Percentiles rank a stretch among this genome's conserved stretches.
phyloP scores from a whole-genome alignment of 1,140 invertebrate genomes.

The Drosophila ananassae region DNA sequence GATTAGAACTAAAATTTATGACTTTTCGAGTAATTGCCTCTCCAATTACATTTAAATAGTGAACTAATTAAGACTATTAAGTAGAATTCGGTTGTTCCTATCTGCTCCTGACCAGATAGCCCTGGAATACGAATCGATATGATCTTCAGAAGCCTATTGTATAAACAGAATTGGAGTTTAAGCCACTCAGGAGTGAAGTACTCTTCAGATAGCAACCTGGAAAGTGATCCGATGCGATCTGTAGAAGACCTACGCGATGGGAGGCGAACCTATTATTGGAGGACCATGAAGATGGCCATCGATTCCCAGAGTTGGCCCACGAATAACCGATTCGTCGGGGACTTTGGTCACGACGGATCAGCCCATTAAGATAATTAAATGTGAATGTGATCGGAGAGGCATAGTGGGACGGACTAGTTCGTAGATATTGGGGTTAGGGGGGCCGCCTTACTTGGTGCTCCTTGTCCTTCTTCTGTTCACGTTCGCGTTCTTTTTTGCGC shows the following conservation, averaged over 20 bases:
- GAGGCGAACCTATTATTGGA: neutral
- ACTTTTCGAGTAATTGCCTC: too few relatives aligned
- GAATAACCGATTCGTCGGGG: neutral
- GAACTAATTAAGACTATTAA: too few relatives aligned
- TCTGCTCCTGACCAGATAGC: too few relatives aligned
- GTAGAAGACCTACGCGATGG: neutral
- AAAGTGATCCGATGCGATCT: neutral
- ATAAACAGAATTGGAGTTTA: too few relatives aligned
- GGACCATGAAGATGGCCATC: neutral
- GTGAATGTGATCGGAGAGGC: neutral
- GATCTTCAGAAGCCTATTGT: too few relatives aligned
- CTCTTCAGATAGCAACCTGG: too few relatives aligned
- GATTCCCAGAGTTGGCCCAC: neutral
- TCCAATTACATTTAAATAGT: too few relatives aligned
- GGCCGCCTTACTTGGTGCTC: constrained; percentile 54
- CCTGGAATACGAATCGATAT: too few relatives aligned
- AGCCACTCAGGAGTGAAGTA: too few relatives aligned
- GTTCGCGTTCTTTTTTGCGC: constrained; percentile 83
- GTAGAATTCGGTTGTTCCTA: too few relatives aligned
- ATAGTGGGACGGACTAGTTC: neutral
- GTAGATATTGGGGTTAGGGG: neutral
- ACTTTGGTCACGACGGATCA: neutral
- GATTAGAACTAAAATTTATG: too few relatives aligned
- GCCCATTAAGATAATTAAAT: neutral
- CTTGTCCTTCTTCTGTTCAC: constrained; percentile 75